Percentiles rank a stretch among this genome's conserved stretches.
Conservation (phyloP, 2,797 vertebrate genomes). For the Enteromius viviparus region DNA sequence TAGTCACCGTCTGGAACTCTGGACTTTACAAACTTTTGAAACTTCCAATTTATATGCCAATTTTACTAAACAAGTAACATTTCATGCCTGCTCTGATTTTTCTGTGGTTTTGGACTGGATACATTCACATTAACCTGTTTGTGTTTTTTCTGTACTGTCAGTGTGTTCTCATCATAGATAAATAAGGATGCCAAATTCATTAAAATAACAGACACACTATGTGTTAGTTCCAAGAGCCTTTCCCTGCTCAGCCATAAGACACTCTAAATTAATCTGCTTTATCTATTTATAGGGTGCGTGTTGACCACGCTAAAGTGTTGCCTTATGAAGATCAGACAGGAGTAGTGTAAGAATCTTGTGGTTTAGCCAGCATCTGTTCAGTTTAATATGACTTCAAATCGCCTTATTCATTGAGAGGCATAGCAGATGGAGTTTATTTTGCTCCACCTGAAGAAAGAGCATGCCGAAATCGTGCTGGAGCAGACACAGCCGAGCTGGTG, state of each 20-base stretch:
- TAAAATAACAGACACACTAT: conserved; percentile 6
- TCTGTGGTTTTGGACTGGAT: background rate
- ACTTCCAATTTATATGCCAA: background rate
- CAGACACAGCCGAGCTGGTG: background rate
- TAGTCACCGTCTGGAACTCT: background rate
- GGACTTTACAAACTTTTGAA: background rate
- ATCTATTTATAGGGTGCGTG: conserved; percentile 29
- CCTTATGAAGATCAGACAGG: conserved; percentile 45
- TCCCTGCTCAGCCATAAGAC: background rate
- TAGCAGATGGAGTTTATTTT: background rate
- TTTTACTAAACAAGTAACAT: background rate
- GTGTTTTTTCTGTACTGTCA: background rate
- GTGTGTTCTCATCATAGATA: background rate
- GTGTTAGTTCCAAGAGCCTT: conserved; percentile 9
- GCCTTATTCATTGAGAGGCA: background rate
- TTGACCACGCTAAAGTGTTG: conserved; percentile 32
- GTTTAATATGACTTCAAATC: conserved; percentile 5
- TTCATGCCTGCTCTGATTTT: background rate
- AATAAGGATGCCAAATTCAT: background rate
- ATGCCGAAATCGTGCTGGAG: background rate
- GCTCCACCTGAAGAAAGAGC: conserved; percentile 18
- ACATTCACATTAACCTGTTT: background rate
- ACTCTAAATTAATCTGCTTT: conserved; percentile 34
- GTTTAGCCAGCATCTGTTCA: background rate
- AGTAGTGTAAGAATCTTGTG: background rate